Conservation (phyloP, 2,113 vertebrate species). For the Sander lucioperca region DNA sequence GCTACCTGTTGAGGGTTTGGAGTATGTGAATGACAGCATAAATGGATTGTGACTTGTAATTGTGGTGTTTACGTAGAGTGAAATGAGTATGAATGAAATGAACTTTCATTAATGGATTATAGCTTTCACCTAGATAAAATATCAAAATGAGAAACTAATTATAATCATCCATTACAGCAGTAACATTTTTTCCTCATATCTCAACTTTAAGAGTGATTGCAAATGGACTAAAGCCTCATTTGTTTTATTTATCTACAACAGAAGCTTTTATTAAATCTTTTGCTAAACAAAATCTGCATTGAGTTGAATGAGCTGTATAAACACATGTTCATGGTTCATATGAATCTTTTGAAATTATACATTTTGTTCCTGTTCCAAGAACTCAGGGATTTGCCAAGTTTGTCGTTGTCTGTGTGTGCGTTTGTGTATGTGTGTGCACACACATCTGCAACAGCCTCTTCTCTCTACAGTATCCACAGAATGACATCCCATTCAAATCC, state of each 20-base stretch:
- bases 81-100: neutral
- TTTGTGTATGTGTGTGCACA: slow-evolving; percentile 12
- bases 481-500: slow-evolving; percentile 78
- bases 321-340: slow-evolving; percentile 23
- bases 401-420: slow-evolving; percentile 15
- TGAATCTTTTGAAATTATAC: slow-evolving; percentile 37
- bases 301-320: slow-evolving; percentile 33
- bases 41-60: slow-evolving; percentile 25
- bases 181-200: neutral
- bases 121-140: slow-evolving; percentile 15
- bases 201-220: neutral
- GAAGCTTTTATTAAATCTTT: neutral
- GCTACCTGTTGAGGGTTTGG: slow-evolving; percentile 1
- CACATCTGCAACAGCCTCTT: slow-evolving; percentile 41
- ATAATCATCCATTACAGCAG: slow-evolving; percentile 2
- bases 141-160: slow-evolving; percentile 1
- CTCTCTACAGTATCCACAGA: slow-evolving; percentile 58
- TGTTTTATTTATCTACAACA: slow-evolving; percentile 12
- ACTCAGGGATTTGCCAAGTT: slow-evolving; percentile 22
- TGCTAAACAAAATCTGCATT: slow-evolving; percentile 9
- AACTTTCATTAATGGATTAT: slow-evolving; percentile 18
- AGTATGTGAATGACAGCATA: slow-evolving; percentile 24
- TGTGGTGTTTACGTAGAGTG: neutral
- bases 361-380: slow-evolving; percentile 25
- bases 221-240: neutral